phyloP scores from a whole-genome alignment of 2,797 vertebrate genomes.

The Leptoclinus maculatus region DNA sequence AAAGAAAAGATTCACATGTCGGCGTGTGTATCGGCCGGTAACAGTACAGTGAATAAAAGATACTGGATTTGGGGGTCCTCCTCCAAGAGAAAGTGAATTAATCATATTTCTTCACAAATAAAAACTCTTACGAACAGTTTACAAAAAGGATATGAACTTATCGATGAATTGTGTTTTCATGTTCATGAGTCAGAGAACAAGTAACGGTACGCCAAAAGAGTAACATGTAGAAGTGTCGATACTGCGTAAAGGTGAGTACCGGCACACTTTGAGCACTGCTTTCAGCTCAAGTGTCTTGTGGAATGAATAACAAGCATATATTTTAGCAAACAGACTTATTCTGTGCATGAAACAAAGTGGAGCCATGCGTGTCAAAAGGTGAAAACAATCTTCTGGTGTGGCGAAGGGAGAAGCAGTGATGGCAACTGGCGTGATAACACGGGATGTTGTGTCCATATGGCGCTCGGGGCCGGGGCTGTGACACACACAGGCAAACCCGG shows the following conservation, averaged over 20 bases:
- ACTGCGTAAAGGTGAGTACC: too few species aligned
- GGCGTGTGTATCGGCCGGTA: too few species aligned
- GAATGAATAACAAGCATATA: conserved; percentile 1
- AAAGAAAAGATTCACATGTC: too few species aligned
- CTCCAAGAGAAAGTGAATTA: too few species aligned
- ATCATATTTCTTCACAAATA: too few species aligned
- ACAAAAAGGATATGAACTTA: too few species aligned
- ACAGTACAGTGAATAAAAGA: too few species aligned
- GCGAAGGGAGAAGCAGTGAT: conserved; percentile 21
- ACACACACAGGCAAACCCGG: conserved; percentile 39
- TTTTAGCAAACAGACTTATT: conserved; percentile 14
- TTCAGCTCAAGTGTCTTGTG: not conserved
- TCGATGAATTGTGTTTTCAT: not conserved
- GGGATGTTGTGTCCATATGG: conserved; percentile 61
- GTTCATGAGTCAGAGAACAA: not conserved
- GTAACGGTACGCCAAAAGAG: too few species aligned
- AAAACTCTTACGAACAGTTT: too few species aligned
- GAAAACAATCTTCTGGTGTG: conserved; percentile 38
- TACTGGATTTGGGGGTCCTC: too few species aligned
- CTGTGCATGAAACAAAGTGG: conserved; percentile 20
- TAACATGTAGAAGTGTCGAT: too few species aligned
- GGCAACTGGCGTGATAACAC: conserved; percentile 43
- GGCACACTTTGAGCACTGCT: not conserved
- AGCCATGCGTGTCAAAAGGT: conserved; percentile 33
- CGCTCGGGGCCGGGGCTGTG: conserved; percentile 21